Evolutionary conservation across 2,888 invertebrate species (phyloP).

Genomic region (Tipula helvola): DNA sequence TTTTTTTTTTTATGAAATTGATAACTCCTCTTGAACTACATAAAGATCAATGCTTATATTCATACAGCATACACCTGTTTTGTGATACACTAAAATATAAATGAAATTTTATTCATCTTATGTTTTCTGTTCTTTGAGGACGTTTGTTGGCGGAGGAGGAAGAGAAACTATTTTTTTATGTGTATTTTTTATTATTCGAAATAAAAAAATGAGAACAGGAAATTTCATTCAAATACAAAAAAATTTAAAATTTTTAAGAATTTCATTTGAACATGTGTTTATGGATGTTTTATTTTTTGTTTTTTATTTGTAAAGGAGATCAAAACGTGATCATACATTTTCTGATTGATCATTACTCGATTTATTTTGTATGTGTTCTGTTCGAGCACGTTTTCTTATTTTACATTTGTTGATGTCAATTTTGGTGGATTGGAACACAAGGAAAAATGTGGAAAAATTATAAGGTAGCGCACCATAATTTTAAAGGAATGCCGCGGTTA

Average conservation of each 20-base stretch:
- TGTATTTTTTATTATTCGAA: not conserved
- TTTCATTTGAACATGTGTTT: not conserved
- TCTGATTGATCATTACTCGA: not conserved
- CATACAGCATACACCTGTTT: not conserved
- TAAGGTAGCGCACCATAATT: too few relatives aligned
- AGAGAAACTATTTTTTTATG: not conserved
- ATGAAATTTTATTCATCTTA: not conserved
- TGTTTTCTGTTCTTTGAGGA: not conserved
- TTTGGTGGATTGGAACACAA: not conserved
- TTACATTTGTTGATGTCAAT: not conserved
- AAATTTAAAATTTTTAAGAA: not conserved
- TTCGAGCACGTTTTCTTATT: not conserved
- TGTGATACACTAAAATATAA: not conserved
- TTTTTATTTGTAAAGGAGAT: not conserved
- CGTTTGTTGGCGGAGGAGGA: not conserved
- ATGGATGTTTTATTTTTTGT: not conserved
- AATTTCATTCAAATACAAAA: not conserved
- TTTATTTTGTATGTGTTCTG: not conserved
- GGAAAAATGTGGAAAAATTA: not conserved
- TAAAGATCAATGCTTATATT: not conserved
- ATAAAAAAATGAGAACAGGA: not conserved
- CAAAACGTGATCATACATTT: slow-evolving; percentile 4
- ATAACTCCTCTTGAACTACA: not conserved
- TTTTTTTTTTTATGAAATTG: not conserved
- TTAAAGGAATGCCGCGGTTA: too few relatives aligned